phyloP scores from a whole-genome alignment of 2,888 invertebrate genomes.

The Vanessa cardui region DNA sequence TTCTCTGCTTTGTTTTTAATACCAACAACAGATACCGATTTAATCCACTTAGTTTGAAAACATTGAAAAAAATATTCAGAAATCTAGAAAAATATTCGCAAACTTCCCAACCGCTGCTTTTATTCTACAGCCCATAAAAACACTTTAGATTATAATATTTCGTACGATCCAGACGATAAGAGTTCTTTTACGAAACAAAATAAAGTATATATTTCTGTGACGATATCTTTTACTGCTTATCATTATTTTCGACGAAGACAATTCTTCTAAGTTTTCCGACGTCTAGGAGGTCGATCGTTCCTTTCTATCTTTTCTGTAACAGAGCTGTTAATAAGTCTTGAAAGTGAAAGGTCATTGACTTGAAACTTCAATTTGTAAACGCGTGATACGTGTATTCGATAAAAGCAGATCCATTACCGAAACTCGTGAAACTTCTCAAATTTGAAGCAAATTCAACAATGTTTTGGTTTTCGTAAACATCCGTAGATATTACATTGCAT shows the following conservation, averaged over 20 bases:
- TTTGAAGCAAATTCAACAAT: no score
- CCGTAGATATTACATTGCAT: no score
- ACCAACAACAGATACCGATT: background rate
- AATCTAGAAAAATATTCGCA: slow-evolving; percentile 53
- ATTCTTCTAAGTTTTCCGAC: slow-evolving; percentile 9
- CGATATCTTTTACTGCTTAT: background rate
- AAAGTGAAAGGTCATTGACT: background rate
- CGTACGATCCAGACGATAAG: slow-evolving; percentile 13
- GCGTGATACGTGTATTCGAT: background rate
- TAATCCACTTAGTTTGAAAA: slow-evolving; percentile 19
- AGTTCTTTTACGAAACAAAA: slow-evolving; percentile 2
- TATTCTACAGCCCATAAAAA: slow-evolving; percentile 58
- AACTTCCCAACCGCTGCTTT: slow-evolving; percentile 57
- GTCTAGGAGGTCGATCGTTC: background rate
- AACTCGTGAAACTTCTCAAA: no score
- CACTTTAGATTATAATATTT: slow-evolving; percentile 58
- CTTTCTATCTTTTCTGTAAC: background rate
- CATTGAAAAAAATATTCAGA: slow-evolving; percentile 37
- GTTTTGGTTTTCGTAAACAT: no score
- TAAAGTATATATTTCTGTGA: background rate
- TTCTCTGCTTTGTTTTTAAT: slow-evolving; percentile 9
- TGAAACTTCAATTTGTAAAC: background rate
- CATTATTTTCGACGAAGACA: slow-evolving; percentile 7
- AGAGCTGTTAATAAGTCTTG: background rate
- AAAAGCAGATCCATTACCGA: no score